Percentiles rank a stretch among this genome's conserved stretches.
Evolutionary conservation across 2,113 vertebrate species (phyloP).

Genomic region (Sinocyclocheilus grahami): DNA sequence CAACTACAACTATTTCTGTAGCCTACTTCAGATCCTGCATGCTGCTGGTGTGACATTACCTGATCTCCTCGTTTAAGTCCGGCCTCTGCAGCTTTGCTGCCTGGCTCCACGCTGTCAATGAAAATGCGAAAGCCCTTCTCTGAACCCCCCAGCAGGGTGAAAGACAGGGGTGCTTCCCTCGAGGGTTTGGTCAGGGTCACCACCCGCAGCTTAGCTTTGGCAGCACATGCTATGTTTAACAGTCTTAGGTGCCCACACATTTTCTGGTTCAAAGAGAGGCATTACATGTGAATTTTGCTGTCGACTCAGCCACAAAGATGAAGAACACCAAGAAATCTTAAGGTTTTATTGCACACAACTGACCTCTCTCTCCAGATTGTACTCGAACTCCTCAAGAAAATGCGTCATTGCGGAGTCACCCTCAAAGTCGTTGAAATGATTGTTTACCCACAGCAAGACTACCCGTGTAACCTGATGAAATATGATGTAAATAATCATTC

Average conservation of each 20-base stretch:
- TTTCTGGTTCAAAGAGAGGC: constrained; percentile 78
- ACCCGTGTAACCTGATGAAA: constrained; percentile 94
- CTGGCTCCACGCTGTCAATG: constrained; percentile 90
- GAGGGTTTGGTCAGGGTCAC: constrained; percentile 95
- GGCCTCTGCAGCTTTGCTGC: constrained; percentile 92
- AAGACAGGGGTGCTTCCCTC: constrained; percentile 91
- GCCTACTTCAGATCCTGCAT: not conserved
- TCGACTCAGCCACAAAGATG: no score
- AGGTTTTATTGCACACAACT: constrained; percentile 45
- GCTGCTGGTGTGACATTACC: constrained; percentile 68
- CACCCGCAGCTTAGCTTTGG: constrained; percentile 95
- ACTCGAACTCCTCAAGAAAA: constrained; percentile 98
- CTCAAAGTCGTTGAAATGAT: constrained; percentile 99
- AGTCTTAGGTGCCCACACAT: constrained; percentile 98
- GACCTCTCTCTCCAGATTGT: constrained; percentile 97
- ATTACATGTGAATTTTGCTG: not conserved
- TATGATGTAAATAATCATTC: constrained; percentile 6
- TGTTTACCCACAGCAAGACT: constrained; percentile 99
- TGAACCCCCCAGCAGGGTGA: constrained; percentile 91
- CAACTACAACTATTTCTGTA: not conserved
- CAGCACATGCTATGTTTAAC: constrained; percentile 97
- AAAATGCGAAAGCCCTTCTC: constrained; percentile 97
- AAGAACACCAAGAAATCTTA: not conserved
- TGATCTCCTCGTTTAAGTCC: constrained; percentile 97
- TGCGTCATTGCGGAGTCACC: constrained; percentile 94